A percentile compares a stretch with the other conserved stretches of the same genome.
phyloP scores from a whole-genome alignment of 2,113 vertebrate species.

The Centrocercus urophasianus region DNA sequence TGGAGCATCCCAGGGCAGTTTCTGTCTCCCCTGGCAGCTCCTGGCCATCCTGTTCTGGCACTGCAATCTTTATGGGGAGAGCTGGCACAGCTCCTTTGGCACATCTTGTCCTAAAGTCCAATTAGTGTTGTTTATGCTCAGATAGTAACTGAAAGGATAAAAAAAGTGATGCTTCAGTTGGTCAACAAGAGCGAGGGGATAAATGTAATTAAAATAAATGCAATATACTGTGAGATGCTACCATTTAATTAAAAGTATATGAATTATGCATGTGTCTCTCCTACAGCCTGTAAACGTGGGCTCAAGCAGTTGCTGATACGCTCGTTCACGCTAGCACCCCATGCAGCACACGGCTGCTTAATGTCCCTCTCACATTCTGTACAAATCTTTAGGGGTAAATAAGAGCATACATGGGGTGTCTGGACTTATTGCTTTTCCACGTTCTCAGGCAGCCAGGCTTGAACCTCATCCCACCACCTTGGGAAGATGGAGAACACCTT shows the following conservation, averaged over 20 bases:
- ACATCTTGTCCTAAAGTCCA: neutral
- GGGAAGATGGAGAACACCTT: neutral
- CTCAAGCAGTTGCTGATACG: neutral
- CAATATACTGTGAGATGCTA: slow-evolving; percentile 12
- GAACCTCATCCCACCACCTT: neutral
- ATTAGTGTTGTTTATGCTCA: neutral
- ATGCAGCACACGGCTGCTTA: neutral
- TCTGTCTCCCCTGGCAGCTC: neutral
- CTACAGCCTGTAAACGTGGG: neutral
- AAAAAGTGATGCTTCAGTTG: neutral
- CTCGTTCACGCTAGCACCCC: neutral
- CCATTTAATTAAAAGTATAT: slow-evolving; percentile 35
- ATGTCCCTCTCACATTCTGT: neutral
- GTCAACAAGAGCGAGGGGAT: neutral
- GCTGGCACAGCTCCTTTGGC: neutral
- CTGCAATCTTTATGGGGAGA: neutral
- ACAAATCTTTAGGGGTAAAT: neutral
- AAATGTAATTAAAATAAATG: slow-evolving; percentile 13
- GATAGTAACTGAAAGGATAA: neutral
- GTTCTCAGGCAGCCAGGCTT: fast-evolving
- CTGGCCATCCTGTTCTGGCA: fast-evolving
- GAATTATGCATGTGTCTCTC: slow-evolving; percentile 34
- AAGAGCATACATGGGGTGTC: fast-evolving
- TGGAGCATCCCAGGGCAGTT: neutral
- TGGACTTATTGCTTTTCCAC: neutral